Evolutionary conservation across 35 echinoderm and acorn worm species (phyloP).

Genomic region (Patiria miniata): DNA sequence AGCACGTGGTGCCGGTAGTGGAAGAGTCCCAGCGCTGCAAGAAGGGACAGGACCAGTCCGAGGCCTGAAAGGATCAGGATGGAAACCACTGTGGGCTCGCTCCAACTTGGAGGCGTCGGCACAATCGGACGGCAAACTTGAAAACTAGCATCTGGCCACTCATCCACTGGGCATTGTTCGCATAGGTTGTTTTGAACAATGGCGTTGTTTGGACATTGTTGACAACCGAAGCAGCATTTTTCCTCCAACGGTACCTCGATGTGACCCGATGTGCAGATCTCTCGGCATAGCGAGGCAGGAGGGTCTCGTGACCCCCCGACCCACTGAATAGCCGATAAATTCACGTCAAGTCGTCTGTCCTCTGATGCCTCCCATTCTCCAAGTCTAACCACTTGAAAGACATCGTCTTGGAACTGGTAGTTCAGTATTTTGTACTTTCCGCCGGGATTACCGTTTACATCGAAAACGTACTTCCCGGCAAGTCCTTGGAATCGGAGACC

Average conservation of each 20-base stretch:
- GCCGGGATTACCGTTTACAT: constrained; percentile 35
- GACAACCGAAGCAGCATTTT: constrained; percentile 43
- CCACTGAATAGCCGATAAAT: background rate
- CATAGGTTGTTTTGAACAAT: background rate
- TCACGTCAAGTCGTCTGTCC: background rate
- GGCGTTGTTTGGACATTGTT: background rate
- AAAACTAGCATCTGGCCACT: constrained; percentile 24
- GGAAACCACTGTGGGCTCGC: background rate
- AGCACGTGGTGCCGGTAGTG: background rate
- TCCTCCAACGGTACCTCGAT: background rate
- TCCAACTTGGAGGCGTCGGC: background rate
- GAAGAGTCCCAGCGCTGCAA: background rate
- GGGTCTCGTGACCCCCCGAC: background rate
- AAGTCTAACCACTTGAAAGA: background rate
- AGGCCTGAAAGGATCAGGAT: background rate
- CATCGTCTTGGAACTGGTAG: constrained; percentile 1
- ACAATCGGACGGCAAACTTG: background rate
- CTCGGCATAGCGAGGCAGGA: constrained; percentile 24
- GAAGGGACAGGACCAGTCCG: background rate
- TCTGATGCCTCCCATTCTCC: constrained; percentile 20
- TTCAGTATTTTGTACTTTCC: constrained; percentile 35
- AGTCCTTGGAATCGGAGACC: constrained; percentile 20
- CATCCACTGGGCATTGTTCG: background rate
- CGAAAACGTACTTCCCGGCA: constrained; percentile 24
- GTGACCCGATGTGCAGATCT: constrained; percentile 15